Conservation (phyloP, 2,113 vertebrate genomes). For the Misgurnus anguillicaudatus region DNA sequence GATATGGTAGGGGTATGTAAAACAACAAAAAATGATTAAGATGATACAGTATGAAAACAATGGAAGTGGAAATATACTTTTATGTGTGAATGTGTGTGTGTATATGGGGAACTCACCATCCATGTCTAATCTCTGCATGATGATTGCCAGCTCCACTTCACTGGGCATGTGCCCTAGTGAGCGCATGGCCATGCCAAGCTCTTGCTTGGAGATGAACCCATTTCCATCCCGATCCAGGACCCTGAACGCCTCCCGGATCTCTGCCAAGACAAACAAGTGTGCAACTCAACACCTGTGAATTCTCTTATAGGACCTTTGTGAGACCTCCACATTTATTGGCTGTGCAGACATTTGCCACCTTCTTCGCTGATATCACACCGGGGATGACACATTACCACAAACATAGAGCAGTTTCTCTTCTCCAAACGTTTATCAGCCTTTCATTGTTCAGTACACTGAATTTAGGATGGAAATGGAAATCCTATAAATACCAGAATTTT, state of each 20-base stretch:
- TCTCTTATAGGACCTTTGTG: not conserved
- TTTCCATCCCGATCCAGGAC: constrained; percentile 97
- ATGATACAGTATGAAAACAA: too few relatives aligned
- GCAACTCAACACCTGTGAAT: constrained; percentile 41
- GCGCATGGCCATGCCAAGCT: constrained; percentile 99
- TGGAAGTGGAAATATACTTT: too few relatives aligned
- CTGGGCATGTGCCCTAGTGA: constrained; percentile 99
- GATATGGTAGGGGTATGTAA: too few relatives aligned
- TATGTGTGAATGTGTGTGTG: not conserved
- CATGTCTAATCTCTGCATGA: constrained; percentile 99
- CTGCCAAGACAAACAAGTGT: constrained; percentile 73
- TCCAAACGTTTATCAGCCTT: constrained; percentile 3
- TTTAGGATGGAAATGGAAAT: too few relatives aligned
- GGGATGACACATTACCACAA: not conserved
- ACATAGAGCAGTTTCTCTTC: not conserved
- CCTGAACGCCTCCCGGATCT: constrained; percentile 96
- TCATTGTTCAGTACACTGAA: too few relatives aligned
- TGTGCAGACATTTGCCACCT: constrained; percentile 53
- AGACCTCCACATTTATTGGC: constrained; percentile 49
- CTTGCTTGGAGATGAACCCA: constrained; percentile 99
- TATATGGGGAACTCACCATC: constrained; percentile 83
- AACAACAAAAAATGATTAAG: too few relatives aligned
- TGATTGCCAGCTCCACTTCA: constrained; percentile 98
- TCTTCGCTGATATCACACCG: constrained; percentile 36
- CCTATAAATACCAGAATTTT: constrained; percentile 14